Evolutionary conservation across 2,113 vertebrate genomes (phyloP).

Genomic region (Psephotus haematonotus): DNA sequence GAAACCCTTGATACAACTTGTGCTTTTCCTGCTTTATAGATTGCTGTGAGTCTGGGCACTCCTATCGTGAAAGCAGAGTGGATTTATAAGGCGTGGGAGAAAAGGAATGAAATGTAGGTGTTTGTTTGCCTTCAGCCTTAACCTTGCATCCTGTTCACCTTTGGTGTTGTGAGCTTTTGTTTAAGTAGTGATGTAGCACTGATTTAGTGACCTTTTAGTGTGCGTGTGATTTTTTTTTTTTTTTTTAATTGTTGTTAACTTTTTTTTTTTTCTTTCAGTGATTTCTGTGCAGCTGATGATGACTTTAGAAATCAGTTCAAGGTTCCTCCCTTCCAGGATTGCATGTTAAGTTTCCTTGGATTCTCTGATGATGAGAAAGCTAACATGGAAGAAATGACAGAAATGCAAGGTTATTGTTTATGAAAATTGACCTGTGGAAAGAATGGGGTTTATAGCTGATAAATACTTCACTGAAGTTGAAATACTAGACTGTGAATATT

Average conservation of each 20-base stretch:
- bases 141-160: not conserved
- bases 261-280: slow-evolving; percentile 52
- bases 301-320: slow-evolving; percentile 91
- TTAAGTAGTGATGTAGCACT: not conserved
- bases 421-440: not conserved
- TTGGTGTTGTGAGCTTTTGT: not conserved
- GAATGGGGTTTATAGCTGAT: not conserved
- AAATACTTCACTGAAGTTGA: not conserved
- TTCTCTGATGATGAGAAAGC: slow-evolving; percentile 93
- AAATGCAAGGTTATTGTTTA: slow-evolving; percentile 88
- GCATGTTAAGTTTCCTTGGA: slow-evolving; percentile 91
- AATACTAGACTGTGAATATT: not conserved
- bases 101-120: slow-evolving; percentile 86
- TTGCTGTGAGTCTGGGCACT: slow-evolving; percentile 94
- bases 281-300: slow-evolving; percentile 86
- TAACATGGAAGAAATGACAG: slow-evolving; percentile 97
- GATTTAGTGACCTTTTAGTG: not conserved
- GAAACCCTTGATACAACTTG: not conserved
- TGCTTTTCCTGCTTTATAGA: slow-evolving; percentile 71
- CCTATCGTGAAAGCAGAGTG: slow-evolving; percentile 93
- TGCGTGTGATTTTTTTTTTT: too few relatives aligned
- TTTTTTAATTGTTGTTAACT: not conserved
- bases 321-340: slow-evolving; percentile 96
- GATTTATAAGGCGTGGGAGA: slow-evolving; percentile 95
- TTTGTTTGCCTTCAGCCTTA: not conserved